Base-by-base conservation (phyloP, 2,797 vertebrate genomes). In the Alca torda region DNA sequence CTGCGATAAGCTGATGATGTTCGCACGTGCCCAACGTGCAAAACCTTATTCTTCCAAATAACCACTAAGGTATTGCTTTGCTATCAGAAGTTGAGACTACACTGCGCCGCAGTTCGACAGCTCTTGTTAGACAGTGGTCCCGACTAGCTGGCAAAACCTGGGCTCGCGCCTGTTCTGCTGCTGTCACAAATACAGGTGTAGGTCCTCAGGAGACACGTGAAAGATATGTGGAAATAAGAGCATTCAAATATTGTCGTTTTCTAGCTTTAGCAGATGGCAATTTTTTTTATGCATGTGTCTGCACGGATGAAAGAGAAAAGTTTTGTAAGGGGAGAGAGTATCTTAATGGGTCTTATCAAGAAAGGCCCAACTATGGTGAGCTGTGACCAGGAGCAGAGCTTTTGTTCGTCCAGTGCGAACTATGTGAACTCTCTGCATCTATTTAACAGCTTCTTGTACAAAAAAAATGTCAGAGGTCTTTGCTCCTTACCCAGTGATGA, bases 1-100 rank as follows among this genome's bases (percentile, higher is more conserved):
- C 53, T 70, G 48, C 17, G 11, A 23, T 94, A 61, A 73, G 31
- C 63, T 54, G 39, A 31, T 67, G 37, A 6, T 64, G 17, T 46
- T 88, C 2, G 3, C 45, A 6, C 0, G 0, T 64, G 41, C 48
- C 54, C 53, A 48, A 0, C 0, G 1, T 89, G n/a, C 54, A 68
- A 19, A 82, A 87, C 57, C n/a, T 76, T 53, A 9, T 7, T 89
- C 31, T 81, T 28, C 33, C 16, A 50, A 39, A 30, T 45, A 94
- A 69, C 37, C 30, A 11, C 50, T 82, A 2, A 7, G n/a, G 50
- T 13, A 10, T 72, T 67, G 14, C 11, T 11, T 24, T 0, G 2
- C 61, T 54, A 1, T n/a, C 17, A 14, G 21, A n/a, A 41, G 0
- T 0, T 45, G 73, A 48, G 84, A 33, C 65, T 14, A 11, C 3